A percentile compares a stretch with the other conserved stretches of the same genome.
phyloP scores from a whole-genome alignment of 30 jellyfish, hydroid and myxozoan genomes.

The Pseudorhiza aurosa region DNA sequence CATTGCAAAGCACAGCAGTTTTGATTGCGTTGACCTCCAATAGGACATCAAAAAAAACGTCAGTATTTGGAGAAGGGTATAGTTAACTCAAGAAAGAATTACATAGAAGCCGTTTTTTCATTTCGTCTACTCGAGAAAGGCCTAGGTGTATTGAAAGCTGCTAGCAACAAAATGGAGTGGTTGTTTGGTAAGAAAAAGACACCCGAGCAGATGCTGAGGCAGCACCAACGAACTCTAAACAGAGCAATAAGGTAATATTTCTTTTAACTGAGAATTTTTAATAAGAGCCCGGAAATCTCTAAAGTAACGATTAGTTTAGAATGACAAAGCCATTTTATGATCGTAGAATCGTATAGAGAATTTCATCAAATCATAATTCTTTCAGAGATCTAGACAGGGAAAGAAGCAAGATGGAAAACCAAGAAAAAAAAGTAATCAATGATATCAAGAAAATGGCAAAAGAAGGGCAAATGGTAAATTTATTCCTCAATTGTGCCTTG shows the following conservation, averaged over 20 bases:
- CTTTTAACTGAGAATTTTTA: too few relatives aligned
- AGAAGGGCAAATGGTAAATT: conserved; percentile 94
- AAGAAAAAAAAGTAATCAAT: conserved; percentile 89
- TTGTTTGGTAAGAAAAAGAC: conserved; percentile 94
- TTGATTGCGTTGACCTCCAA: not conserved
- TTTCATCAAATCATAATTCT: too few relatives aligned
- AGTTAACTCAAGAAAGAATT: too few relatives aligned
- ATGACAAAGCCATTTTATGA: too few relatives aligned
- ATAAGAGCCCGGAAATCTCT: too few relatives aligned
- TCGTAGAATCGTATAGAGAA: too few relatives aligned
- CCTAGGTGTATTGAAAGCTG: too few relatives aligned
- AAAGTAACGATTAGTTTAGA: too few relatives aligned
- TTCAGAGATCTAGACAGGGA: conserved; percentile 92
- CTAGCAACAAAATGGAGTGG: conserved; percentile 77
- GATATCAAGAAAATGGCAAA: conserved; percentile 97
- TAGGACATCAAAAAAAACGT: too few relatives aligned
- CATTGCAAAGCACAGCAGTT: not conserved
- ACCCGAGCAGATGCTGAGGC: conserved; percentile 97
- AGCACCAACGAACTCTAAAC: conserved; percentile 89
- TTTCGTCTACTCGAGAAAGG: too few relatives aligned
- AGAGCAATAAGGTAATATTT: conserved; percentile 77
- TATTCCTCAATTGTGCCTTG: not conserved
- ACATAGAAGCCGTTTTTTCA: too few relatives aligned
- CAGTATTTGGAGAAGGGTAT: too few relatives aligned
- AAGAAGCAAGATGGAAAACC: conserved; percentile 92